Base-by-base conservation (phyloP, 2,888 invertebrate species). In the Tortrix viridana region DNA sequence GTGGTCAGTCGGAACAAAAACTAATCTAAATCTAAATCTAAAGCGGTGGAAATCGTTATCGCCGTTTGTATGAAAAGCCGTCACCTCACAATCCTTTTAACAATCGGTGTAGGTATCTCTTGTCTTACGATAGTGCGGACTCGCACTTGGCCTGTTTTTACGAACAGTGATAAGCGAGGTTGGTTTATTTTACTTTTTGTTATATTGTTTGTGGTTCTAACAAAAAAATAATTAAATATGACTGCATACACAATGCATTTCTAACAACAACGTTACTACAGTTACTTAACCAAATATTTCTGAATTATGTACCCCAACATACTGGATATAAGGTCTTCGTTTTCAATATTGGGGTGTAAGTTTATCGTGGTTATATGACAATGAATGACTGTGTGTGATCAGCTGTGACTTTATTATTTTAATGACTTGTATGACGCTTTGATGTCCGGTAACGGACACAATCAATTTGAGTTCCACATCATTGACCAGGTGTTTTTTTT, bases 361-460 rank as follows among this genome's bases (percentile, higher is more conserved):
- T 14, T 56, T 9, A 56, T 18, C 20, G 12, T 22, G 49, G 23
- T 55, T 43, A 22, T 12, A 48, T 43, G 44, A 56, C 44, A 46
- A 46, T 46, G 22, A 46, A 38, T 38, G 80, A 79, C 66, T 65
- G 48, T 81, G 86, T 87, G 82, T 82, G 82, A 83, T 84, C 88
- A 88, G 81, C 79, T 82, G 86, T 79, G 67, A 76, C 69, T 71
- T 76, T 77, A 81, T 80, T 80, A 79, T 80, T 81, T 78, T 70
- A 77, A 75, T 73, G 70, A 72, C 69, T 68, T 66, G 65, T 54
- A 65, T 69, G 74, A 74, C 76, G 74, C 74, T 63, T 49, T 65
- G 67, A 61, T 70, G 69, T 73, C 73, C 74, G 68, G 72, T 53
- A 50, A 65, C 61, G 49, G 67, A 65, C 57, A 67, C 52, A 69